Evolutionary conservation across 2,888 invertebrate genomes (phyloP), one percentile per base, ranked within the genome.

Genomic region (Ophonus ardosiacus): DNA sequence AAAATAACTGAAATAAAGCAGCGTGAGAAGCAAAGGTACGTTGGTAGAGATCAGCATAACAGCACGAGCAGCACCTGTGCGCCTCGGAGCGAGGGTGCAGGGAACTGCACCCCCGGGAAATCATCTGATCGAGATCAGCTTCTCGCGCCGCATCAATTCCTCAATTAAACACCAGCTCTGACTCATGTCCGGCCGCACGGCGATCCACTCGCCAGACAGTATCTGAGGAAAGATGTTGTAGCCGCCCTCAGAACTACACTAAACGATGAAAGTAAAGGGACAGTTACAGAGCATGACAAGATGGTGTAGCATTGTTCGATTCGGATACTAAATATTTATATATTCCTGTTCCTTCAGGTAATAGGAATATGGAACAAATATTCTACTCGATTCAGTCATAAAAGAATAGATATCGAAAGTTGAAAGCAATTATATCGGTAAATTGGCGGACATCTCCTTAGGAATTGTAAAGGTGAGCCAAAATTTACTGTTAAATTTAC

Each of bases 21-120:
- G 68, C 31, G 43, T 74, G 40, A 7, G n/a, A 74, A 43, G 38
- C 40, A 63, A 63, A 63, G 18, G 17, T 8, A 13, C 18, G 24
- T 63, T 4, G 63, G 63, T 3, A 7, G 63, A 24, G 61, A 68
- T 74, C 71, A 74, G 71, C 71, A 74, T 74, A 74, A 74, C 71
- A 74, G 40, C 68, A 31, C 31, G 31, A 31, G 31, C 63, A 84
- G 83, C 87, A 88, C 88, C 87, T 88, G 88, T 86, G 86, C 87
- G 87, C 87, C n/a, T 21, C n/a, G 56, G 31, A 31, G n/a, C 6
- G 31, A 68, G 71, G 83, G 59, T 61, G 81, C 85, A 85, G 86
- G 85, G 87, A 86, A 89, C 88, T 87, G 88, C 87, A 86, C 89
- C 87, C 88, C 81, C 86, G 89, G 89, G 89, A 89, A 89, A 89